These are phyloP conservation scores for Melanerpes aurifrons DNA, from an alignment of 2,113 vertebrate species.

Conservation along the genomic window DNA sequence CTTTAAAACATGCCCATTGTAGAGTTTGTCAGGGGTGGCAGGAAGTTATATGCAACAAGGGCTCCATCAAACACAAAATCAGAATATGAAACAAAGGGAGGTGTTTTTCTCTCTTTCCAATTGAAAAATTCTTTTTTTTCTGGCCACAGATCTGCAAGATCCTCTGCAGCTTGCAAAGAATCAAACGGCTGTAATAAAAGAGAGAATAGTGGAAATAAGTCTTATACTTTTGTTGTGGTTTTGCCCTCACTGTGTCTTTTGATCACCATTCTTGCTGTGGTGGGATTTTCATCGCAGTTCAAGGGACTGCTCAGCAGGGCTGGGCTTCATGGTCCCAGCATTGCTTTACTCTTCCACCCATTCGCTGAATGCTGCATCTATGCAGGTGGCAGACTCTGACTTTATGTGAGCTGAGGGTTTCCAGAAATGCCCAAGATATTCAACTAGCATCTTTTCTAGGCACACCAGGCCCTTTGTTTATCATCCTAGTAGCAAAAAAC, in stretches of 20 bases:
- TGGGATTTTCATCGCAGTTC: not conserved
- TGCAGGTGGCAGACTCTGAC: not conserved
- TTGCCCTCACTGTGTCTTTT: not conserved
- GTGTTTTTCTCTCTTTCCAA: not conserved
- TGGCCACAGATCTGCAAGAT: not conserved
- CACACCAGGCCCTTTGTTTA: not conserved
- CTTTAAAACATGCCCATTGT: not conserved
- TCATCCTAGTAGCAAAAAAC: not conserved
- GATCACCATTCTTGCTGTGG: not conserved
- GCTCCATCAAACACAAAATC: not conserved
- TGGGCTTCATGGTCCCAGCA: accelerated
- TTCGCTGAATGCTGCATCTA: accelerated
- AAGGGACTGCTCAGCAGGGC: not conserved
- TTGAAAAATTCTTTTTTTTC: not conserved
- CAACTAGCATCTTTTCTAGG: not conserved
- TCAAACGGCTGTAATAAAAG: not conserved
- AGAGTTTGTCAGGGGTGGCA: not conserved
- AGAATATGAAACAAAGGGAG: not conserved
- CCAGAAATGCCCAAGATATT: not conserved
- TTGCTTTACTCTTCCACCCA: not conserved
- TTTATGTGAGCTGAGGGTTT: not conserved
- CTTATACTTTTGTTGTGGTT: not conserved
- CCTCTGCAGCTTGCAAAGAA: not conserved
- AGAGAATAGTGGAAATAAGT: not conserved
- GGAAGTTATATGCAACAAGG: not conserved